Conservation (phyloP, 2,113 vertebrate species). For the Leptodactylus fuscus region DNA sequence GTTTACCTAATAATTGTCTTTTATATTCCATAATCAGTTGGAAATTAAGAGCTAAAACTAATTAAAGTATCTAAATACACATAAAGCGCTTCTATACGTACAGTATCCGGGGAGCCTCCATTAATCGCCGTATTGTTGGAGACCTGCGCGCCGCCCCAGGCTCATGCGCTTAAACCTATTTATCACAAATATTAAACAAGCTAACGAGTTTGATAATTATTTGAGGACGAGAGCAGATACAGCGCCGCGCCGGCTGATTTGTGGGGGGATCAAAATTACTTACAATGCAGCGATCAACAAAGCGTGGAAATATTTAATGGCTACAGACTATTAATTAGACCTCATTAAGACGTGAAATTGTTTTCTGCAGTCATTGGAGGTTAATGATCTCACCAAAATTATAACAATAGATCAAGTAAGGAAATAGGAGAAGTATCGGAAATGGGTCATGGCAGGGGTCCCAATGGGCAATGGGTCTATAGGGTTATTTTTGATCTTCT, state of each 20-base stretch:
- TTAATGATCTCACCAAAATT: conserved; percentile 23
- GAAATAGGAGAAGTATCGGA: no score
- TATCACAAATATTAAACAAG: conserved; percentile 51
- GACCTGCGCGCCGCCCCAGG: conserved; percentile 2
- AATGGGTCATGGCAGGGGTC: neutral
- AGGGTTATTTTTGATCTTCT: neutral
- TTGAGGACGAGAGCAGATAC: conserved; percentile 11
- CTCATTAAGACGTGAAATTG: conserved; percentile 45
- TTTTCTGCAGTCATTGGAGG: conserved; percentile 25
- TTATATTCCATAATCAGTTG: neutral
- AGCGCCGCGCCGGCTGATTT: conserved; percentile 24
- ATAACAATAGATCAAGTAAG: neutral
- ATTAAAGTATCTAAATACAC: neutral
- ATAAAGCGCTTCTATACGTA: neutral
- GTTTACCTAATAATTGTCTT: neutral
- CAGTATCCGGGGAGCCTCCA: neutral
- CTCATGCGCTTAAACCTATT: neutral
- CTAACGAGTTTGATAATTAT: conserved; percentile 51
- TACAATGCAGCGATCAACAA: conserved; percentile 41
- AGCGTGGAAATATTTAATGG: conserved; percentile 54
- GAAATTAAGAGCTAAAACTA: neutral
- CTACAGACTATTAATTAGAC: conserved; percentile 54
- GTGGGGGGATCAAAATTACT: conserved; percentile 38
- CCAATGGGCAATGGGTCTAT: neutral
- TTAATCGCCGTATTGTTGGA: neutral